These are phyloP conservation scores for Otocyon megalotis DNA, from an alignment of 2,113 vertebrate genomes.

Conservation along the genomic window DNA sequence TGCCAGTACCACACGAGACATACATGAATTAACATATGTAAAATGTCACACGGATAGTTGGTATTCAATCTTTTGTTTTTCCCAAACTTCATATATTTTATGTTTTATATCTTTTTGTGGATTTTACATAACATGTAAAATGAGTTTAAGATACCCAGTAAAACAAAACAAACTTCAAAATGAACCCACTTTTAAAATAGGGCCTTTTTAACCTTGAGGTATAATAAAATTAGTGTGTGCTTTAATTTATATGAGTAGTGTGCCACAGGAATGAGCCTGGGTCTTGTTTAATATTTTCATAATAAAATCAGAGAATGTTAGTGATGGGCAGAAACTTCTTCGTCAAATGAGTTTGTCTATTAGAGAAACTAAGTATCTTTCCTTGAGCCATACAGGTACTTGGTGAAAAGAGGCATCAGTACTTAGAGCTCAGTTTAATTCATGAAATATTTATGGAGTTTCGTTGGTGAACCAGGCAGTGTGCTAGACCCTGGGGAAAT, in stretches of 20 bases:
- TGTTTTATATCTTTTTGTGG: neutral
- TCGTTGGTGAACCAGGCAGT: neutral
- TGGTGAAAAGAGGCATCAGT: neutral
- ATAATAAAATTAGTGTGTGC: neutral
- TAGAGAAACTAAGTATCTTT: slow-evolving; percentile 1
- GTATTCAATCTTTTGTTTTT: neutral
- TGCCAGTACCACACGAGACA: too few relatives aligned
- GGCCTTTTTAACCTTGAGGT: neutral
- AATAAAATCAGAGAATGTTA: slow-evolving; percentile 19
- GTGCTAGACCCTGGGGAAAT: neutral
- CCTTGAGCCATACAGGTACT: neutral
- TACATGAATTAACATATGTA: neutral
- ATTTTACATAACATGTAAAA: neutral
- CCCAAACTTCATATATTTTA: neutral
- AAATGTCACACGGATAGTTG: neutral
- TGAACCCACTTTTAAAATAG: neutral
- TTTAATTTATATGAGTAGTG: neutral
- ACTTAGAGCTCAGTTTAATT: slow-evolving; percentile 7
- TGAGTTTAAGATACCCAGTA: neutral
- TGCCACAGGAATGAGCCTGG: neutral
- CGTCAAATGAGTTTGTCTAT: neutral
- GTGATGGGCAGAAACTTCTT: neutral
- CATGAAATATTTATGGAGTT: neutral
- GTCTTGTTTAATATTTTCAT: neutral
- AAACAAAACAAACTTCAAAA: neutral